Percentiles rank a stretch among this genome's conserved stretches.
These are phyloP conservation scores for Zosterops japonicus DNA, from an alignment of 2,113 vertebrate species.

Conservation along the genomic window DNA sequence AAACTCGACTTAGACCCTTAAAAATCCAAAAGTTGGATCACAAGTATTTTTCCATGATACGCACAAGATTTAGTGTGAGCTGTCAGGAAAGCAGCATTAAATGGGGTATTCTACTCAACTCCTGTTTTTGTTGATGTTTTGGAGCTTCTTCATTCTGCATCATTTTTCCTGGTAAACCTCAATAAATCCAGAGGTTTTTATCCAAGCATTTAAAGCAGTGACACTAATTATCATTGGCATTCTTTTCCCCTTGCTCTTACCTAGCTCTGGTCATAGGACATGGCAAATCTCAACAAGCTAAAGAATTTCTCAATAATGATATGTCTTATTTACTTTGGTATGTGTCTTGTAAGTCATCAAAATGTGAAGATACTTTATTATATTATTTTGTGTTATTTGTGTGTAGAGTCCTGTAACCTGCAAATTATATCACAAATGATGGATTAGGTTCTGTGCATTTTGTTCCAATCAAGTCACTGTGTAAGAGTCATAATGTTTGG, in stretches of 20 bases:
- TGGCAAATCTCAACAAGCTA: background rate
- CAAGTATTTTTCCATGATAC: background rate
- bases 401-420: background rate
- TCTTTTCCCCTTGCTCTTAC: background rate
- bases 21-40: background rate
- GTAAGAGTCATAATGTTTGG: background rate
- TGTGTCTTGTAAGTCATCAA: background rate
- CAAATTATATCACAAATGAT: background rate
- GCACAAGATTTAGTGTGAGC: background rate
- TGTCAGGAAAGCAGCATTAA: background rate
- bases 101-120: background rate
- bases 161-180: background rate
- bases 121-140: background rate
- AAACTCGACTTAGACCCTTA: background rate
- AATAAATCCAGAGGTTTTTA: background rate
- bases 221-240: background rate
- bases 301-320: background rate
- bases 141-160: background rate
- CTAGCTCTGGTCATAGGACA: background rate
- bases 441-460: background rate
- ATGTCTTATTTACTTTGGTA: background rate
- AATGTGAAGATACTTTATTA: background rate
- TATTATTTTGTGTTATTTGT: background rate
- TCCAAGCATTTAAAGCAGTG: background rate
- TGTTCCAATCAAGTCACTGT: background rate